Percentiles rank a stretch among this genome's conserved stretches.
Conservation (phyloP, 2,888 invertebrate species). For the Rotaria magnacalcarata region DNA sequence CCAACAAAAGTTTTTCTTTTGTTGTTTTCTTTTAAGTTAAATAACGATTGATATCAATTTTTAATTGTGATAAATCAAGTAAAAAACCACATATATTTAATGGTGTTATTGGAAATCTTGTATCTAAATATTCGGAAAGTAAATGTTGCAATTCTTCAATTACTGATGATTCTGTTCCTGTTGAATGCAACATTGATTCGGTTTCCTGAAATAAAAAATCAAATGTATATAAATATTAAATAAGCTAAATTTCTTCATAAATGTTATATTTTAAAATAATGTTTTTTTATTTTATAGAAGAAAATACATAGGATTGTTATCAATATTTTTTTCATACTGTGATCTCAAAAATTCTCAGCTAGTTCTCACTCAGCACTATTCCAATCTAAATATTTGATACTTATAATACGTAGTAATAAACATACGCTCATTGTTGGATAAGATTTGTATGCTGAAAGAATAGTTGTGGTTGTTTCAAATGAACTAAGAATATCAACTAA, state of each 20-base stretch:
- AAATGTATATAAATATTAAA: background rate
- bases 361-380: background rate
- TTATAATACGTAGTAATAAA: conserved; percentile 15
- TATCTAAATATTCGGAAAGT: background rate
- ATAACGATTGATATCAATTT: background rate
- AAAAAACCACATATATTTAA: background rate
- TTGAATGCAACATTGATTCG: background rate
- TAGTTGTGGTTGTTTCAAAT: conserved; percentile 27
- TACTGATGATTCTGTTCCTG: background rate
- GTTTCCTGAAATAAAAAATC: background rate
- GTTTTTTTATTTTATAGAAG: conserved; percentile 8
- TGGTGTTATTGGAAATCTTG: background rate
- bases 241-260: background rate
- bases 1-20: conserved; percentile 2
- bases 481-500: background rate
- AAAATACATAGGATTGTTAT: conserved; percentile 3
- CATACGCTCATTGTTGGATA: conserved; percentile 22
- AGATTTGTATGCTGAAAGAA: conserved; percentile 11
- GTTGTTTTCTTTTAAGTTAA: background rate
- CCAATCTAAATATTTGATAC: background rate
- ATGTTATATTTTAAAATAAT: background rate
- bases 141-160: conserved; percentile 1
- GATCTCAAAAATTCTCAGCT: background rate
- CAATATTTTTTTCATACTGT: background rate
- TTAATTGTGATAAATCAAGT: background rate